Conservation (phyloP, 2,113 vertebrate species). For the Rutilus rutilus region DNA sequence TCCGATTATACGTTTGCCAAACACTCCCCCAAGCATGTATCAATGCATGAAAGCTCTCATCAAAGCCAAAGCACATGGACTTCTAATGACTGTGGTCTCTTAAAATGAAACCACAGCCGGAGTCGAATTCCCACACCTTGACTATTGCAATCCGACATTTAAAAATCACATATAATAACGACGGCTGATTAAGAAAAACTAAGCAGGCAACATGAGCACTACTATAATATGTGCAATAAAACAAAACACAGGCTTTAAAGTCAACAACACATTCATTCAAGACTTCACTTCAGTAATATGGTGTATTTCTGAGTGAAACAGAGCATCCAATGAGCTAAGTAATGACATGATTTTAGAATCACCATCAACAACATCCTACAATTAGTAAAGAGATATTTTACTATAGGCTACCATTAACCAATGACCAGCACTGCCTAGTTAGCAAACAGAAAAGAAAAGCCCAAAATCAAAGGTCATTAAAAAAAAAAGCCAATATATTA, state of each 20-base stretch:
- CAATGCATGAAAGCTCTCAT: constrained; percentile 73
- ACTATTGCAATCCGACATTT: constrained; percentile 73
- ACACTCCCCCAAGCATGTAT: constrained; percentile 60
- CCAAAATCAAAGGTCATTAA: no score
- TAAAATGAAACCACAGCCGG: constrained; percentile 63
- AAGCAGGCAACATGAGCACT: neutral
- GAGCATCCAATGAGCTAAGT: neutral
- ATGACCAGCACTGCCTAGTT: neutral
- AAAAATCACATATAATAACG: constrained; percentile 16
- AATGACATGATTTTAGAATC: neutral
- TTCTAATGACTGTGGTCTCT: constrained; percentile 70
- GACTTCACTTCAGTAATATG: no score
- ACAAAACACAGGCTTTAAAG: no score
- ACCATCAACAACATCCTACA: neutral
- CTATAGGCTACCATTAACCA: neutral
- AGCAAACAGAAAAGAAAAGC: no score
- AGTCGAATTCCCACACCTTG: constrained; percentile 71
- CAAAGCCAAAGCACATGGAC: constrained; percentile 73
- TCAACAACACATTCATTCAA: no score
- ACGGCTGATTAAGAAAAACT: no score
- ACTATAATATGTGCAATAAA: no score
- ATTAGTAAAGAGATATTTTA: no score
- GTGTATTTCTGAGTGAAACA: no score
- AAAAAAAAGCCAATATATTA: no score
- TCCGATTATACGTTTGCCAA: constrained; percentile 66